Evolutionary conservation across 2,888 invertebrate genomes (phyloP).

Genomic region (Eledona agricola): DNA sequence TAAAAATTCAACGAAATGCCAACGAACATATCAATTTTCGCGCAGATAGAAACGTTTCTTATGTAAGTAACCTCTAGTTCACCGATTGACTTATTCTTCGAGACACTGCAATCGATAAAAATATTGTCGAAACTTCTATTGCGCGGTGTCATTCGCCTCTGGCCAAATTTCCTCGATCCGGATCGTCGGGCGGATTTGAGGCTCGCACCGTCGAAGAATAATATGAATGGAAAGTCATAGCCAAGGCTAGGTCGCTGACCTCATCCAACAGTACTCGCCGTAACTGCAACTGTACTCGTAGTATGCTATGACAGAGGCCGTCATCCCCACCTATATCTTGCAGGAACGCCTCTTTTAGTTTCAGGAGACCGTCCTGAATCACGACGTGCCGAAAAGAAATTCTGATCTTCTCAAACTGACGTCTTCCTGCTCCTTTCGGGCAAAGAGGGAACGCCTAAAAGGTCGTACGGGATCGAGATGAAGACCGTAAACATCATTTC

Average conservation of each 20-base stretch:
- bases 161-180: slow-evolving; percentile 4
- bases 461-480: too few species aligned
- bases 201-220: slow-evolving; percentile 18
- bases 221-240: slow-evolving; percentile 61
- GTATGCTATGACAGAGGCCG: slow-evolving; percentile 39
- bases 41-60: slow-evolving; percentile 14
- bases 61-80: background rate
- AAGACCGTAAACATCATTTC: too few species aligned
- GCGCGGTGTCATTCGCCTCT: slow-evolving; percentile 6
- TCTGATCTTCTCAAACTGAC: slow-evolving; percentile 3
- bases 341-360: slow-evolving; percentile 30
- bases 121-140: slow-evolving; percentile 6
- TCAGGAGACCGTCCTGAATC: slow-evolving; percentile 13
- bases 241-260: slow-evolving; percentile 62
- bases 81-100: background rate
- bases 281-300: slow-evolving; percentile 53
- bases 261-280: slow-evolving; percentile 60
- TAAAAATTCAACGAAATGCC: slow-evolving; percentile 46
- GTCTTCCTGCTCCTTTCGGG: too few species aligned
- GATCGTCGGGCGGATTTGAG: too few species aligned
- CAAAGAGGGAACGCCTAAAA: too few species aligned
- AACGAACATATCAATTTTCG: slow-evolving; percentile 42
- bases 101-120: background rate
- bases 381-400: slow-evolving; percentile 6
- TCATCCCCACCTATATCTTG: slow-evolving; percentile 16